These are phyloP conservation scores for Peromyscus melanophrys DNA, from an alignment of 2,797 vertebrate genomes.

Conservation along the genomic window DNA sequence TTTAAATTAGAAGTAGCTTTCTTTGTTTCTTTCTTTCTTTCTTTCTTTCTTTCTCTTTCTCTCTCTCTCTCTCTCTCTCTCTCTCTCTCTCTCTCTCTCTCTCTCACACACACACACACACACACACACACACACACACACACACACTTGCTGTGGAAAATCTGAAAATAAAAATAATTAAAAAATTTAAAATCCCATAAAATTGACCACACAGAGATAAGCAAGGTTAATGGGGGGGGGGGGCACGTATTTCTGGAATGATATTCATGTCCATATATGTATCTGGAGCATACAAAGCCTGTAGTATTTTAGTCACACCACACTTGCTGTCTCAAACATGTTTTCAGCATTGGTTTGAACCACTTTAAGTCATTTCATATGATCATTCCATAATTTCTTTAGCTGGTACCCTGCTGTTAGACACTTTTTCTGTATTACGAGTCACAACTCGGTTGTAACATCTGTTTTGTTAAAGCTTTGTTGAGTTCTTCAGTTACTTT, in stretches of 20 bases:
- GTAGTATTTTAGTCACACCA: background rate
- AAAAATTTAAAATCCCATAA: background rate
- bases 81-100: too few relatives aligned
- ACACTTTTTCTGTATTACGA: constrained; percentile 18
- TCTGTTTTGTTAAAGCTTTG: background rate
- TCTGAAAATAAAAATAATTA: background rate
- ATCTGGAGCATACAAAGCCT: background rate
- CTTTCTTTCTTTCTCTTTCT: too few relatives aligned
- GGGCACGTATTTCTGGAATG: background rate
- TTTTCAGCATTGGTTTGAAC: constrained; percentile 52
- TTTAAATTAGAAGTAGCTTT: background rate
- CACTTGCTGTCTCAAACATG: background rate
- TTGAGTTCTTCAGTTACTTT: background rate
- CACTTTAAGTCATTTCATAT: background rate
- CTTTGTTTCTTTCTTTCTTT: too few relatives aligned
- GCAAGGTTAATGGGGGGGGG: background rate
- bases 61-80: too few relatives aligned
- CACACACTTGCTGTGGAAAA: background rate
- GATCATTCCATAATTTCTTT: background rate
- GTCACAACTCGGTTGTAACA: background rate
- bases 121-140: background rate
- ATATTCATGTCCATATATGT: background rate
- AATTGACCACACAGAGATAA: background rate
- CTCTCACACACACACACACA: background rate
- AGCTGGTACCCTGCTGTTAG: background rate